phyloP scores from a whole-genome alignment of 2,797 vertebrate species.

The Mionectes olivaceus region DNA sequence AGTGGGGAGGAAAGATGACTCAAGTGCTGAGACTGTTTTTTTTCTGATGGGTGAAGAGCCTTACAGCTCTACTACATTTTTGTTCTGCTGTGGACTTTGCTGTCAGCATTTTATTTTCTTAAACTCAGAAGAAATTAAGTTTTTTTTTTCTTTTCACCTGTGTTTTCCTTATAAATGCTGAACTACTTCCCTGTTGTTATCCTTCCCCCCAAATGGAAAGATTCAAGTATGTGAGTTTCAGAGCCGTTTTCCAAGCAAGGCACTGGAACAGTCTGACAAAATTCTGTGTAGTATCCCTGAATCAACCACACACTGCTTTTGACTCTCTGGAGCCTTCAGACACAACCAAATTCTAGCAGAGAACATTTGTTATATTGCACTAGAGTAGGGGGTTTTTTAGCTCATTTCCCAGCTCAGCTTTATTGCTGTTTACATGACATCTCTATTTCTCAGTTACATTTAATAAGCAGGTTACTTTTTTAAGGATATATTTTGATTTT shows the following conservation, averaged over 20 bases:
- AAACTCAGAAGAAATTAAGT: background rate
- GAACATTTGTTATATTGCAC: background rate
- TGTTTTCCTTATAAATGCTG: background rate
- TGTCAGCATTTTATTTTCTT: background rate
- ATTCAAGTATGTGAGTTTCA: background rate
- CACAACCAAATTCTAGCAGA: slow-evolving; percentile 38
- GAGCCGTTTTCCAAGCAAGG: background rate
- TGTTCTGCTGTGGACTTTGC: background rate
- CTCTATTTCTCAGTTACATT: background rate
- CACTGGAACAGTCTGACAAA: background rate
- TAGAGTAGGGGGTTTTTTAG: background rate
- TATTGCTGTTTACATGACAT: background rate
- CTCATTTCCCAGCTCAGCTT: slow-evolving; percentile 16
- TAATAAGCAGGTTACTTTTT: slow-evolving; percentile 12
- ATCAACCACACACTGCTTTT: background rate
- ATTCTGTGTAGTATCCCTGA: background rate
- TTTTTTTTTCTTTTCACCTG: no score
- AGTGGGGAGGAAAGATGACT: background rate
- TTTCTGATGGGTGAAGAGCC: background rate
- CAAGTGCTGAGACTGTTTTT: background rate
- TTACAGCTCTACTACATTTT: background rate
- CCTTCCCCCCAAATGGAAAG: background rate
- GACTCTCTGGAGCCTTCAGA: background rate
- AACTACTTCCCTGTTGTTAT: background rate
- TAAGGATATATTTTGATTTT: background rate